Evolutionary conservation across 2,888 invertebrate genomes (phyloP), one percentile per base, ranked within the genome.

Genomic region (Aethes cnicana): DNA sequence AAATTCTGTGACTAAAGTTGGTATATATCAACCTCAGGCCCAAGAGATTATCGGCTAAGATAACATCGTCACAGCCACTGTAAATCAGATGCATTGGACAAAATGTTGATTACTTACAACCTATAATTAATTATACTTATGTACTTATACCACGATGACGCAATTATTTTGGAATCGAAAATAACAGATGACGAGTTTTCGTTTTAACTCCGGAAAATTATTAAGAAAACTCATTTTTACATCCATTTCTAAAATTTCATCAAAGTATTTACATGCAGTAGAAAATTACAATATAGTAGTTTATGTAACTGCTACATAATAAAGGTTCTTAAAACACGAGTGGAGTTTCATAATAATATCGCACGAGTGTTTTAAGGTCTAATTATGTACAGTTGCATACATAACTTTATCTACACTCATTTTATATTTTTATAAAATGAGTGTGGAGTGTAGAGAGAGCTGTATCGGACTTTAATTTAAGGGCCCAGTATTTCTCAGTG

Each of bases 21-120:
- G n/a, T n/a, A n/a, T n/a, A 54, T 43, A 46, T 52, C 57, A 56
- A 61, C 64, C 7, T 11, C 56, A 17, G 57, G 54, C 61, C 54
- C 58, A 58, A 60, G 56, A 55, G 69, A 75, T 78, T 73, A 84
- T 83, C 80, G 37, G 47, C 58, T 58, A 36, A 66, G 83, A 84
- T 84, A 83, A 80, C 66, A 66, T 44, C 54, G 59, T 56, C 47
- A 55, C 53, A 58, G 55, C 62, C 56, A 57, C 54, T 59, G 47
- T 35, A 59, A 62, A 57, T 58, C 53, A 47, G 57, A 62, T 70
- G 70, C 72, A 76, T 70, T 61, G 61, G 54, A 61, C 60, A 43
- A 59, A 61, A 59, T n/a, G 43, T 53, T 62, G 53, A 66, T 65
- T 61, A 61, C 62, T 61, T 44, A 30, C 12, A 37, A 43, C 28